phyloP scores from a whole-genome alignment of 1,140 invertebrate species.

The Diabrotica undecimpunctata region DNA sequence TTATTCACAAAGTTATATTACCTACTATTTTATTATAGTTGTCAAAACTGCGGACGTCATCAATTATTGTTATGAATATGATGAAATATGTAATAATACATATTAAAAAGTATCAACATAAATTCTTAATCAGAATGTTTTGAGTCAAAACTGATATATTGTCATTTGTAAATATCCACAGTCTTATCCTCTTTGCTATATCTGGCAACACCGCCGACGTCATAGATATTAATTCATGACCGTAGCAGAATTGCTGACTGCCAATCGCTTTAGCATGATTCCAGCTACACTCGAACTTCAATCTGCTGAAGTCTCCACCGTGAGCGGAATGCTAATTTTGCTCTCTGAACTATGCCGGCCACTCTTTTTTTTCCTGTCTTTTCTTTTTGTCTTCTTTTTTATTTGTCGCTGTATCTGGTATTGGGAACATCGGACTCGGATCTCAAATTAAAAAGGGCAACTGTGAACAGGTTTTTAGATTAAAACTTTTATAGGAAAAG shows the following conservation, averaged over 20 bases:
- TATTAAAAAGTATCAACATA: too few species aligned
- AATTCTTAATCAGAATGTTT: too few species aligned
- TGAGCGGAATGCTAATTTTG: constrained; percentile 35
- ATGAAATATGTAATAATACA: too few species aligned
- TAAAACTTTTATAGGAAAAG: too few species aligned
- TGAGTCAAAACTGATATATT: too few species aligned
- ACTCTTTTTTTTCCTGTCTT: constrained; percentile 24
- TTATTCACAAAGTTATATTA: too few species aligned
- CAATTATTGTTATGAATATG: too few species aligned
- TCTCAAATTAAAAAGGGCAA: too few species aligned
- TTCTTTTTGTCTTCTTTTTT: constrained; percentile 20
- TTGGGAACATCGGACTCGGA: not conserved
- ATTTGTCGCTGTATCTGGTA: constrained; percentile 21
- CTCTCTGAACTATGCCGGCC: constrained; percentile 29
- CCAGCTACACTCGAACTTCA: constrained; percentile 25
- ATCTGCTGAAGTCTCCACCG: constrained; percentile 30
- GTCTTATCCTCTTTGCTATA: not conserved
- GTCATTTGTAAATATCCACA: too few species aligned
- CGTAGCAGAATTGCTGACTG: constrained; percentile 18
- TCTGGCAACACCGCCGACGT: constrained; percentile 7
- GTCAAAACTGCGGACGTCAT: too few species aligned
- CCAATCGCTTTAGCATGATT: constrained; percentile 18
- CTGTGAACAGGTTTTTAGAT: too few species aligned
- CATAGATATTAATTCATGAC: constrained; percentile 21
- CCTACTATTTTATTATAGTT: too few species aligned